A percentile compares a stretch with the other conserved stretches of the same genome.
Evolutionary conservation across 1,140 invertebrate species (phyloP).

Genomic region (Penaeus chinensis): DNA sequence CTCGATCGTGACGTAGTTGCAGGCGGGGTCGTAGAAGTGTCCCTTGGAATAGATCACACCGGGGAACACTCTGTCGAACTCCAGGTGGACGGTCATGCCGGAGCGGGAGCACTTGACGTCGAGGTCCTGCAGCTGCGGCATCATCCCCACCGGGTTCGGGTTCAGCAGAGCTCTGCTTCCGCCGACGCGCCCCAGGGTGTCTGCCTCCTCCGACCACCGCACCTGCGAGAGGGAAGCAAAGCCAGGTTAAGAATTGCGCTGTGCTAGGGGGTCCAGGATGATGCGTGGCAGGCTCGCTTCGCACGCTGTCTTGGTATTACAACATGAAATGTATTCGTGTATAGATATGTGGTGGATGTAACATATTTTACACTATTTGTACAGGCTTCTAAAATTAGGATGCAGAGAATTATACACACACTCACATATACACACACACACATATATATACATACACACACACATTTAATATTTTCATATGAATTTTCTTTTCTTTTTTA

Average conservation of each 20-base stretch:
- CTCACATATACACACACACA: too few relatives aligned
- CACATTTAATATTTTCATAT: too few relatives aligned
- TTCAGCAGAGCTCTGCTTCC: background rate
- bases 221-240: background rate
- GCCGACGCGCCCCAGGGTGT: background rate
- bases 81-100: slow-evolving; percentile 75
- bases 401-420: too few relatives aligned
- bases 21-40: slow-evolving; percentile 75
- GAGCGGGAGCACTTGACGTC: slow-evolving; percentile 75
- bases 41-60: slow-evolving; percentile 83
- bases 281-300: background rate
- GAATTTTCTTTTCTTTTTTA: background rate
- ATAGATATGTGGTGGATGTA: too few relatives aligned
- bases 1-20: slow-evolving; percentile 71
- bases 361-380: too few relatives aligned
- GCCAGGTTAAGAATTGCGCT: too few relatives aligned
- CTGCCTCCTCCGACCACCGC: background rate
- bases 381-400: too few relatives aligned
- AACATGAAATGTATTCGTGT: too few relatives aligned
- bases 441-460: too few relatives aligned
- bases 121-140: slow-evolving; percentile 71
- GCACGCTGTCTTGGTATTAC: too few relatives aligned
- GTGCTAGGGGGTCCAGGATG: background rate
- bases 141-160: background rate
- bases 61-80: slow-evolving; percentile 76